These are phyloP conservation scores for Muscicapa adusta DNA, from an alignment of 2,113 vertebrate species.

Conservation along the genomic window DNA sequence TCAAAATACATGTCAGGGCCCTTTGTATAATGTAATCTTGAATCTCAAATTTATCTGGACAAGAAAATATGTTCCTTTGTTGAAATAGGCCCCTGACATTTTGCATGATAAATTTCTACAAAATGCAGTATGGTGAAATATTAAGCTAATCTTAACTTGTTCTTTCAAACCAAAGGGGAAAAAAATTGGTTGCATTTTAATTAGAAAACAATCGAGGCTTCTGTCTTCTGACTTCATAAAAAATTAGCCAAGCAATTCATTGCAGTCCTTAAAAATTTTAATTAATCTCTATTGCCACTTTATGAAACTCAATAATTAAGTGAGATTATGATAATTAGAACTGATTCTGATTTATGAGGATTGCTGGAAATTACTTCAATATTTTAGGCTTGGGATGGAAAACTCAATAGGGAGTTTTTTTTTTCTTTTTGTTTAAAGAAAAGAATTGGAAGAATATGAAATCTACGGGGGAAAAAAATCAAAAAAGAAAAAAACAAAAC, in stretches of 20 bases:
- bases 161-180: background rate
- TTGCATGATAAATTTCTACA: background rate
- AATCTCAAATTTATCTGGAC: background rate
- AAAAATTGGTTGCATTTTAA: background rate
- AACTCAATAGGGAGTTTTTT: fast-evolving
- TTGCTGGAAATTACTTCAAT: background rate
- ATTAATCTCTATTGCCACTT: background rate
- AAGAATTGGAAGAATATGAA: background rate
- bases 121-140: background rate
- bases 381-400: background rate
- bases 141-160: background rate
- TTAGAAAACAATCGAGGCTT: fast-evolving
- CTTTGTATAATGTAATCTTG: background rate
- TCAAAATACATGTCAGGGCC: background rate
- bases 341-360: background rate
- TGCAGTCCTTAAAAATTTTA: background rate
- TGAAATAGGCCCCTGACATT: background rate
- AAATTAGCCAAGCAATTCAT: background rate
- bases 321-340: background rate
- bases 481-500: no score
- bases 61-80: background rate
- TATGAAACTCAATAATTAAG: background rate
- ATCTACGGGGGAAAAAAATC: background rate
- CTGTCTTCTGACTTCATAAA: background rate
- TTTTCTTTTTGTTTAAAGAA: background rate